Evolutionary conservation across 2,113 vertebrate genomes (phyloP).

Genomic region (Kryptolebias marmoratus): DNA sequence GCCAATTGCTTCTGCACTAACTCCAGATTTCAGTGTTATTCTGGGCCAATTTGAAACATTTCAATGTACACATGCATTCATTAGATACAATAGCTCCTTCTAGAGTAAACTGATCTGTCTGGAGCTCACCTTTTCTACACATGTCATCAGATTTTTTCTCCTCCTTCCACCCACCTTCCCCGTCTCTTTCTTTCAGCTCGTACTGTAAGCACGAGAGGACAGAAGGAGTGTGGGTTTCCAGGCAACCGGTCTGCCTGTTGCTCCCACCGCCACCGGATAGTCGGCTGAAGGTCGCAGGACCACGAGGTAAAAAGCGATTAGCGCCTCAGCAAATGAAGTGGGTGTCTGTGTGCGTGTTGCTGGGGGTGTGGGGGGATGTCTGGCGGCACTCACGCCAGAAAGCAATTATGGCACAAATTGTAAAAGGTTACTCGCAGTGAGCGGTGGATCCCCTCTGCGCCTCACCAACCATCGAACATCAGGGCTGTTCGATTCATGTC

Average conservation of each 20-base stretch:
- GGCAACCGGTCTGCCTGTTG: constrained; percentile 70
- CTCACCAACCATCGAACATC: constrained; percentile 17
- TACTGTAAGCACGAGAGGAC: constrained; percentile 37
- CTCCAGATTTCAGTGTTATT: neutral
- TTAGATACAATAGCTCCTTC: neutral
- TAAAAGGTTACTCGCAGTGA: constrained; percentile 58
- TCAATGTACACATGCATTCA: neutral
- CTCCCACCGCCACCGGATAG: constrained; percentile 56
- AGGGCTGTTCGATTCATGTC: constrained; percentile 25
- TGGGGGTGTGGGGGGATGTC: neutral
- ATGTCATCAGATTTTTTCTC: constrained; percentile 18
- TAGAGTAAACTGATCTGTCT: neutral
- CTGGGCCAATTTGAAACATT: neutral
- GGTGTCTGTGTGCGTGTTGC: constrained; percentile 1
- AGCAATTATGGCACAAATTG: constrained; percentile 57
- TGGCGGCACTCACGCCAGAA: constrained; percentile 35
- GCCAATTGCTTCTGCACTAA: neutral
- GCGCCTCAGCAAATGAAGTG: constrained; percentile 49
- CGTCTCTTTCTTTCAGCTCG: constrained; percentile 28
- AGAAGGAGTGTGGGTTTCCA: constrained; percentile 59
- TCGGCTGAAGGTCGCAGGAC: constrained; percentile 68
- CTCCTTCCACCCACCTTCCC: constrained; percentile 23
- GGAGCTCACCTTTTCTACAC: constrained; percentile 19
- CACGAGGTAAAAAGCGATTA: constrained; percentile 60
- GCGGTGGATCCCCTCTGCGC: constrained; percentile 29